Percentiles rank a stretch among this genome's conserved stretches.
These are phyloP conservation scores for Notocelia uddmanniana DNA, from an alignment of 2,888 invertebrate species.

Conservation along the genomic window DNA sequence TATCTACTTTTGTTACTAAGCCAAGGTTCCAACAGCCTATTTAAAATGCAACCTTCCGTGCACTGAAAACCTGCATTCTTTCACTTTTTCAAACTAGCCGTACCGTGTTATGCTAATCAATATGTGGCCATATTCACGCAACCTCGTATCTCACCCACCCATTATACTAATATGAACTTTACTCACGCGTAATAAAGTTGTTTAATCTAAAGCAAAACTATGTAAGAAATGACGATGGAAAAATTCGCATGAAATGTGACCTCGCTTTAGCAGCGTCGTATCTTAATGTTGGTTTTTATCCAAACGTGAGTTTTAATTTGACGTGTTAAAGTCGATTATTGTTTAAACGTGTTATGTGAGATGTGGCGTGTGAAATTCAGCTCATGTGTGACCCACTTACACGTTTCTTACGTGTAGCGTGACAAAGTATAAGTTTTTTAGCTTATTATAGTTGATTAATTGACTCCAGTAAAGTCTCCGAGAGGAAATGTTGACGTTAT, in stretches of 20 bases:
- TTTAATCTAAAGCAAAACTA: neutral
- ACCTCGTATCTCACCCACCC: neutral
- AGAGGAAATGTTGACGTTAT: neutral
- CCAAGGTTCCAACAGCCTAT: neutral
- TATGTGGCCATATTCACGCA: constrained; percentile 9
- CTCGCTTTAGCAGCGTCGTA: constrained; percentile 3
- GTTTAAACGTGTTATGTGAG: neutral
- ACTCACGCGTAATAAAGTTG: neutral
- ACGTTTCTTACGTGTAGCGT: constrained; percentile 14
- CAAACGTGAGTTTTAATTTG: neutral
- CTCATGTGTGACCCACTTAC: constrained; percentile 5
- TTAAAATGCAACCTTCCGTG: constrained; percentile 2
- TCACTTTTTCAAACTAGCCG: constrained; percentile 12
- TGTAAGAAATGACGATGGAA: neutral
- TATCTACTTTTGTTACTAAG: too few relatives aligned
- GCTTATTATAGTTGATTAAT: constrained; percentile 7
- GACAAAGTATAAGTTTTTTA: constrained; percentile 4
- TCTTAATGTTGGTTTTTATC: neutral
- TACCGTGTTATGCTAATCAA: constrained; percentile 24
- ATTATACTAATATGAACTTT: neutral
- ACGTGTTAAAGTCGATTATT: neutral
- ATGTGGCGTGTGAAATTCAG: neutral
- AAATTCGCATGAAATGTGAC: neutral
- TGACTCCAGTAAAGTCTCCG: neutral
- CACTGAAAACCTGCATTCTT: constrained; percentile 20